A percentile compares a stretch with the other conserved stretches of the same genome.
phyloP scores from a whole-genome alignment of 1,140 invertebrate species.

The Vollenhovia emeryi region DNA sequence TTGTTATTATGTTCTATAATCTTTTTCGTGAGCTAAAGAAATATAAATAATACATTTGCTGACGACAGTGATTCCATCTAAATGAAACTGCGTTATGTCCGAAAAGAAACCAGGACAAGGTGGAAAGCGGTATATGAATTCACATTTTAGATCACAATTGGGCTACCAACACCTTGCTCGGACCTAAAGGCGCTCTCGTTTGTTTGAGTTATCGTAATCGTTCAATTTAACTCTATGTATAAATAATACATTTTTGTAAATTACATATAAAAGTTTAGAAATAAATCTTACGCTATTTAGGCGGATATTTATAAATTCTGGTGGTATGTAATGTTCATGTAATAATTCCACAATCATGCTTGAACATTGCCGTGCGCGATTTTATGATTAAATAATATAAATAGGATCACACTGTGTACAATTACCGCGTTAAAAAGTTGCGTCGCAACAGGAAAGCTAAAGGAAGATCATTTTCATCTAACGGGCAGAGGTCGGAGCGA shows the following conservation, averaged over 20 bases:
- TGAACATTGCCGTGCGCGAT: background rate
- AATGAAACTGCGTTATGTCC: too few species aligned
- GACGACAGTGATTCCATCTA: too few species aligned
- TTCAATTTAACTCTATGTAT: too few species aligned
- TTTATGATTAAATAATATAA: slow-evolving; percentile 13
- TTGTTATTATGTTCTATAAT: background rate
- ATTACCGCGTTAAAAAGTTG: slow-evolving; percentile 3
- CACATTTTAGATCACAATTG: too few species aligned
- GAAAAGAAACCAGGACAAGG: too few species aligned
- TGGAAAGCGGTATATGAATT: too few species aligned
- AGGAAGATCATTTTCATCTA: slow-evolving; percentile 21
- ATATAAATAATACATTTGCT: background rate
- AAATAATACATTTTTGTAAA: background rate
- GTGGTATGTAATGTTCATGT: background rate
- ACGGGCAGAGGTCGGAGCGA: background rate
- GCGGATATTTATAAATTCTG: background rate
- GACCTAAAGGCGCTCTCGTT: too few species aligned
- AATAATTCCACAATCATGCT: background rate
- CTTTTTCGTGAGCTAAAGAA: too few species aligned
- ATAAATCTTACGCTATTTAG: background rate
- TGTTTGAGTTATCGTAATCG: too few species aligned
- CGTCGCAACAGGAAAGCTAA: background rate
- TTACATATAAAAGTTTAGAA: background rate
- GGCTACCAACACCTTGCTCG: too few species aligned
- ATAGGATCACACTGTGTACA: background rate